phyloP scores from a whole-genome alignment of 2,888 invertebrate species.

The Portevinia maculata region DNA sequence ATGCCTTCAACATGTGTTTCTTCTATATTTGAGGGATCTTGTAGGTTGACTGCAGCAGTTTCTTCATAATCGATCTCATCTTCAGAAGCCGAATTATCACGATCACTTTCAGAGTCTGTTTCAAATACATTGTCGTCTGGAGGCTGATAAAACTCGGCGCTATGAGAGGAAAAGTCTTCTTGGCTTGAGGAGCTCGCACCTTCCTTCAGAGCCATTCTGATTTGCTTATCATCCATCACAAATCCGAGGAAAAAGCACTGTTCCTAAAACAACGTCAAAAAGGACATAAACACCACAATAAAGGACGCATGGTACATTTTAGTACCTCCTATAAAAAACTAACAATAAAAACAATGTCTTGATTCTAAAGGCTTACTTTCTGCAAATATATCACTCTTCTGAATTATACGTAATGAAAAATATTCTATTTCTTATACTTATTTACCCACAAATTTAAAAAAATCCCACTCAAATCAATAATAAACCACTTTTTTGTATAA shows the following conservation, averaged over 20 bases:
- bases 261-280: no score
- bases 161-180: constrained; percentile 6
- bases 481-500: no score
- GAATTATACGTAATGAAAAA: no score
- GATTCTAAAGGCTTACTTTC: no score
- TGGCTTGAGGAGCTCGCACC: not conserved
- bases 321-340: no score
- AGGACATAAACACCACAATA: no score
- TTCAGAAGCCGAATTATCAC: constrained; percentile 1
- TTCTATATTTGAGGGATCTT: not conserved
- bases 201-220: constrained; percentile 1
- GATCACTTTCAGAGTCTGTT: constrained; percentile 13
- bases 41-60: not conserved
- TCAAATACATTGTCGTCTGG: not conserved
- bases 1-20: not conserved
- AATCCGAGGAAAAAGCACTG: not conserved
- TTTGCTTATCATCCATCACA: constrained; percentile 2
- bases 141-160: not conserved
- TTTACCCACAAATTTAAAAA: no score
- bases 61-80: not conserved
- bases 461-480: no score
- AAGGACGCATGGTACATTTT: no score
- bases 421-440: no score
- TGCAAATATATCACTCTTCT: no score
- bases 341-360: no score